A percentile compares a stretch with the other conserved stretches of the same genome.
phyloP scores from a whole-genome alignment of 2,888 invertebrate genomes.

The Trissolcus japonicus region DNA sequence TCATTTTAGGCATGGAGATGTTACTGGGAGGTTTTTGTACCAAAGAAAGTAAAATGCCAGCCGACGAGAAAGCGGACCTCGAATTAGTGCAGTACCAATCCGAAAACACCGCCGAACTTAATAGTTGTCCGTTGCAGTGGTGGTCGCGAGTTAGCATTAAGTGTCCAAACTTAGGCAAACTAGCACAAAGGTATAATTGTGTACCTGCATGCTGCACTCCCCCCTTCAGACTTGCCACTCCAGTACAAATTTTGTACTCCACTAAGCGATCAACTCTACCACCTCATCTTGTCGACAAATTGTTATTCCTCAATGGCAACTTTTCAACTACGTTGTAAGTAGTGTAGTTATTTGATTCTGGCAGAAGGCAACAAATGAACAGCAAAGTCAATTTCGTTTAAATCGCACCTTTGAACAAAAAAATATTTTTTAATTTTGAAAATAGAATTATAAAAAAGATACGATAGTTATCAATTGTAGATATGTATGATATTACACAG shows the following conservation, averaged over 20 bases:
- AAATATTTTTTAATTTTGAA: too few relatives aligned
- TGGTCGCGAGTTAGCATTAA: constrained; percentile 74
- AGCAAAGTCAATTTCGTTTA: too few relatives aligned
- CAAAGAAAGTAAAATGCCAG: constrained; percentile 72
- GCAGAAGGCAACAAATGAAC: too few relatives aligned
- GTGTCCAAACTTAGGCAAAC: constrained; percentile 74
- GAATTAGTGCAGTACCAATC: constrained; percentile 77
- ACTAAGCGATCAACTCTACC: constrained; percentile 73
- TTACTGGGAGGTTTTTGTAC: constrained; percentile 71
- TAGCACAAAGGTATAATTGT: constrained; percentile 76
- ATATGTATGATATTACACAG: too few relatives aligned
- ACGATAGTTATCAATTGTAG: too few relatives aligned
- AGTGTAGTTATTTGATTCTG: too few relatives aligned
- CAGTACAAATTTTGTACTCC: constrained; percentile 72
- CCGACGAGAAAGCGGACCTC: constrained; percentile 75
- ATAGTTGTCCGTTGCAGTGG: constrained; percentile 77
- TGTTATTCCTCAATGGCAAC: constrained; percentile 75
- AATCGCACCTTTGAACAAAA: too few relatives aligned
- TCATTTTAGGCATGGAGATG: constrained; percentile 74
- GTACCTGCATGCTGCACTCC: constrained; percentile 76
- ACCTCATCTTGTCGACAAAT: constrained; percentile 74
- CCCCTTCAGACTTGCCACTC: constrained; percentile 72
- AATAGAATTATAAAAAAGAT: too few relatives aligned
- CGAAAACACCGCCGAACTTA: constrained; percentile 75
- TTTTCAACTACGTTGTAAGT: constrained; percentile 36